Percentiles rank a stretch among this genome's conserved stretches.
These are phyloP conservation scores for Sarcoramphus papa DNA, from an alignment of 2,797 vertebrate species.

Conservation along the genomic window DNA sequence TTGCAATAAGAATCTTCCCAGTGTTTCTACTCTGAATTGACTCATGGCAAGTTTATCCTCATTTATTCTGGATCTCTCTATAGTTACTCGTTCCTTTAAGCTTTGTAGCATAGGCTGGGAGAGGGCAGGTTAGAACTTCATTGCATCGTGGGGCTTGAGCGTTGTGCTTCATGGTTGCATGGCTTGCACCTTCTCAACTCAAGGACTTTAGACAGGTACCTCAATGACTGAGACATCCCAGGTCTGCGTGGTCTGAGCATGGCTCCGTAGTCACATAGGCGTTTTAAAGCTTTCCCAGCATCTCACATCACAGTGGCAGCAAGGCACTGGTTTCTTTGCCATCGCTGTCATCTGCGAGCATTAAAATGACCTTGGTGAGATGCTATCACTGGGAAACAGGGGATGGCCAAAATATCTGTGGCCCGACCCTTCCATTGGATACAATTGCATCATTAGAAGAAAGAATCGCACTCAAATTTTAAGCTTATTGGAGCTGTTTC, in stretches of 20 bases:
- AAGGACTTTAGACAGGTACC: background rate
- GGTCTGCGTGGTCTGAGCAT: background rate
- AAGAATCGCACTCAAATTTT: accelerated
- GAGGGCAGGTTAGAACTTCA: background rate
- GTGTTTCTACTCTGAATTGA: background rate
- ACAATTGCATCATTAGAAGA: background rate
- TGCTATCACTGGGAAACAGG: background rate
- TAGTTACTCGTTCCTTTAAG: accelerated
- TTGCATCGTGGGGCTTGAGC: background rate
- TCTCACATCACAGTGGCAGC: background rate
- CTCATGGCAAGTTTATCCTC: background rate
- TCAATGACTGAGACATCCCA: background rate
- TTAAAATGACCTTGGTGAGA: background rate
- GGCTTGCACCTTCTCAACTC: background rate
- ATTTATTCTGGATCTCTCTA: background rate
- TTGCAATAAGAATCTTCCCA: background rate
- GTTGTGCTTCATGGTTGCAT: accelerated
- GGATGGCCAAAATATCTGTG: background rate
- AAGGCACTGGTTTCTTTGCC: background rate
- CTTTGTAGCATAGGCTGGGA: background rate
- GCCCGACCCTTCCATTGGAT: background rate
- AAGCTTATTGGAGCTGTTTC: background rate
- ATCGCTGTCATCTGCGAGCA: accelerated
- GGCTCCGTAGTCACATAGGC: background rate
- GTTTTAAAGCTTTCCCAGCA: background rate